Conservation (phyloP, 2,797 vertebrate genomes). For the Manis pentadactyla region DNA sequence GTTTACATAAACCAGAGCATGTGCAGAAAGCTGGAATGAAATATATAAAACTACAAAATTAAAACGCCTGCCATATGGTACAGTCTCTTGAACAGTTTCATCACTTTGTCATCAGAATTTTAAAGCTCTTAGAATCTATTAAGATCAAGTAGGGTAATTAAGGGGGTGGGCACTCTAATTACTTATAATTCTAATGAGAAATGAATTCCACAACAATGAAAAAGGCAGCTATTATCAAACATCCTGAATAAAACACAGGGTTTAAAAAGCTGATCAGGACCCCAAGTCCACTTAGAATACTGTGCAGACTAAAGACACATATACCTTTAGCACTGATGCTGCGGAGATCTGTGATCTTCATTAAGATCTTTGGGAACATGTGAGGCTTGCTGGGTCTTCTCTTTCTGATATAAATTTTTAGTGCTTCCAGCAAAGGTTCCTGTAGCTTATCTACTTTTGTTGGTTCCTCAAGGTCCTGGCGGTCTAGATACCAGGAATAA, state of each 20-base stretch:
- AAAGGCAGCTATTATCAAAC: not conserved
- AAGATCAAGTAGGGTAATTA: not conserved
- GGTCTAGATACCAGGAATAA: slow-evolving; percentile 87
- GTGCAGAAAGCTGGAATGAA: not conserved
- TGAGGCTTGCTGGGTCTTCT: slow-evolving; percentile 96
- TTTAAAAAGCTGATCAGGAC: not conserved
- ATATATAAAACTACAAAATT: not conserved
- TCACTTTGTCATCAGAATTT: not conserved
- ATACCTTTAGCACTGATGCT: slow-evolving; percentile 98
- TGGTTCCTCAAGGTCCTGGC: slow-evolving; percentile 97
- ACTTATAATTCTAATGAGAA: slow-evolving; percentile 3
- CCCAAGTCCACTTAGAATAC: rapidly evolving
- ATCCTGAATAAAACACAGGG: not conserved
- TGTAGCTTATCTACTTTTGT: slow-evolving; percentile 97
- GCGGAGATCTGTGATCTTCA: slow-evolving; percentile 98
- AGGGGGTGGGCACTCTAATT: not conserved
- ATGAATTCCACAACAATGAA: not conserved
- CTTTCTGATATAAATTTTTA: slow-evolving; percentile 96
- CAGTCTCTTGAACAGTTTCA: not conserved
- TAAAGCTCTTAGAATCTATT: not conserved
- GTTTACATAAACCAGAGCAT: not conserved
- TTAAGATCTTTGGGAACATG: slow-evolving; percentile 98
- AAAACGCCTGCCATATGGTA: not conserved
- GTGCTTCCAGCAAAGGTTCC: slow-evolving; percentile 95
- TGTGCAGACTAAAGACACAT: rapidly evolving